Percentiles rank a stretch among this genome's conserved stretches.
phyloP scores from a whole-genome alignment of 2,113 vertebrate genomes.

The Paedocypris sp. region DNA sequence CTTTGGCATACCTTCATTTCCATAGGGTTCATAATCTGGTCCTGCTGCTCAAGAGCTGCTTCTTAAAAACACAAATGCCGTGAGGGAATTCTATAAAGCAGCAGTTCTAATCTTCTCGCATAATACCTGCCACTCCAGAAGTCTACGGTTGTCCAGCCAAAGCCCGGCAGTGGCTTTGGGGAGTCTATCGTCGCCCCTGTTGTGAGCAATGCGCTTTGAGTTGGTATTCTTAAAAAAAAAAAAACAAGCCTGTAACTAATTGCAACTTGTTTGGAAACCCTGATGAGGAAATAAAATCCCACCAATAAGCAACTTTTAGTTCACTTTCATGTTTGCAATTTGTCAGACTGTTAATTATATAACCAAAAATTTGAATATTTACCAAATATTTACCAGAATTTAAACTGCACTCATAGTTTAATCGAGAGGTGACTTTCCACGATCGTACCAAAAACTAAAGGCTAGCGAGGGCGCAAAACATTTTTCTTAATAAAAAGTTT shows the following conservation, averaged over 20 bases:
- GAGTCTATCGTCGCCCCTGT: not conserved
- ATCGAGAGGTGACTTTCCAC: no score
- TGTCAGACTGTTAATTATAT: no score
- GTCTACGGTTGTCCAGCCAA: not conserved
- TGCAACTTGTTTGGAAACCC: no score
- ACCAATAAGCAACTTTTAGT: not conserved
- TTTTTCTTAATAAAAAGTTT: no score
- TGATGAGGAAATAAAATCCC: not conserved
- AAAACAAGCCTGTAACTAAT: no score
- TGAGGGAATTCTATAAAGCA: slow-evolving; percentile 9
- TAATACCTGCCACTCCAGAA: slow-evolving; percentile 10
- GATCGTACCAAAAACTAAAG: no score
- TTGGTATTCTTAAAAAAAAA: no score
- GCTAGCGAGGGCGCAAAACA: no score
- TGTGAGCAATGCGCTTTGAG: no score
- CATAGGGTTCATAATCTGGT: slow-evolving; percentile 14
- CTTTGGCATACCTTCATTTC: slow-evolving; percentile 12
- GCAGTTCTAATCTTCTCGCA: slow-evolving; percentile 25
- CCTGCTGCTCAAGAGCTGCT: slow-evolving; percentile 6
- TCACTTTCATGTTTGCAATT: not conserved
- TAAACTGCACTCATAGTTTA: no score
- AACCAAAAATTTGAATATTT: no score
- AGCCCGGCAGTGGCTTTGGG: not conserved
- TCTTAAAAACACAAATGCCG: slow-evolving; percentile 10
- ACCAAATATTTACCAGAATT: no score